phyloP scores from a whole-genome alignment of 1,140 invertebrate species.

The Choristoneura fumiferana region DNA sequence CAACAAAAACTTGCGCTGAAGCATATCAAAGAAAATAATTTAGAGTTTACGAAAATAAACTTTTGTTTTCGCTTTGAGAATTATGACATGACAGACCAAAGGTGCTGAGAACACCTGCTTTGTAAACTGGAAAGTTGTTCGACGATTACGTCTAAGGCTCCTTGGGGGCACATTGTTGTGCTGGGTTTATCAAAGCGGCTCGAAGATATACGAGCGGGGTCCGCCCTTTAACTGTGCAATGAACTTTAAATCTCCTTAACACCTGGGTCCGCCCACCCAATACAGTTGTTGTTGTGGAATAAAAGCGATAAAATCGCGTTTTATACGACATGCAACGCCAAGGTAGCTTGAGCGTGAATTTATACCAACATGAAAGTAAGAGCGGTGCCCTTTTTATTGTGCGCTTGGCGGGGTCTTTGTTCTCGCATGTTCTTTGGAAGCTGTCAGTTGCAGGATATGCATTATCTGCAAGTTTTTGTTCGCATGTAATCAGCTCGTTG shows the following conservation, averaged over 20 bases:
- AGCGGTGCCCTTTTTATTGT: conserved; percentile 16
- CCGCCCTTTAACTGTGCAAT: conserved; percentile 64
- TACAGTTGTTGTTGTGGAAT: conserved; percentile 65
- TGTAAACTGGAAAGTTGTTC: conserved; percentile 29
- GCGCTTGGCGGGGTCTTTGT: conserved; percentile 19
- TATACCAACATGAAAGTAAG: conserved; percentile 18
- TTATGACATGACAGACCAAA: conserved; percentile 18
- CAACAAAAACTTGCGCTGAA: not conserved
- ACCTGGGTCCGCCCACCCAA: conserved; percentile 63
- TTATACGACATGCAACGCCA: conserved; percentile 51
- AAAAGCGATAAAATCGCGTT: conserved; percentile 59
- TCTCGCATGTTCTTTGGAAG: conserved; percentile 4
- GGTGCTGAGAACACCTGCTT: conserved; percentile 25
- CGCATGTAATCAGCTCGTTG: not conserved
- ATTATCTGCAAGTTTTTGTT: conserved; percentile 20
- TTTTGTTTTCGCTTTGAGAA: conserved; percentile 2
- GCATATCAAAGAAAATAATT: conserved; percentile 5
- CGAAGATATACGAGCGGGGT: conserved; percentile 55
- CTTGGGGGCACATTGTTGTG: conserved; percentile 38
- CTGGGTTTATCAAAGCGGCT: conserved; percentile 49
- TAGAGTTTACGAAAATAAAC: conserved; percentile 21
- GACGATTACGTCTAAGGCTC: conserved; percentile 31
- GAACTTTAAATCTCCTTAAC: conserved; percentile 69
- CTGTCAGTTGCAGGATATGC: not conserved
- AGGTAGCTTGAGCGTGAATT: conserved; percentile 36